These are phyloP conservation scores for Drosophila takahashii DNA, from an alignment of 1,140 invertebrate genomes.

Conservation along the genomic window DNA sequence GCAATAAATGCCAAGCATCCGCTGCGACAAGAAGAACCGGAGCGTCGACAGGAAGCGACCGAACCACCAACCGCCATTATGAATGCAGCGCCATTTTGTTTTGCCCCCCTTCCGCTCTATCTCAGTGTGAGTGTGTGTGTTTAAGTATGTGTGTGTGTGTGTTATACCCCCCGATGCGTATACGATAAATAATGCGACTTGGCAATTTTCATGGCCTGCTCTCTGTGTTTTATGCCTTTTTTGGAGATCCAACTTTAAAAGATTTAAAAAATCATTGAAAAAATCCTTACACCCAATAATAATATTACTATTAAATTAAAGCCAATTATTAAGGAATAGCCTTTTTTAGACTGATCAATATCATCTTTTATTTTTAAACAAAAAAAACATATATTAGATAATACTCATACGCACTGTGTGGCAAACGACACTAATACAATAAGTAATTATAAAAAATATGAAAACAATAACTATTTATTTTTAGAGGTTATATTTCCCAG, in stretches of 20 bases:
- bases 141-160: background rate
- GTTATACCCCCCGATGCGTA: constrained; percentile 44
- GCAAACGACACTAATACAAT: background rate
- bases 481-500: too few species aligned
- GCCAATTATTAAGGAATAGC: too few species aligned
- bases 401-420: background rate
- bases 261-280: background rate
- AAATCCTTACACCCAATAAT: background rate
- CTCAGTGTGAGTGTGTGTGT: constrained; percentile 2
- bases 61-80: constrained; percentile 64
- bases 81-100: constrained; percentile 68
- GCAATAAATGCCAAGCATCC: constrained; percentile 81
- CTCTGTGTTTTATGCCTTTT: constrained; percentile 17
- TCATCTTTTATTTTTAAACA: background rate
- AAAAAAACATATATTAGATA: background rate
- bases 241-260: background rate
- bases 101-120: constrained; percentile 17
- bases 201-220: constrained; percentile 62
- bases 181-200: constrained; percentile 77
- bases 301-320: background rate
- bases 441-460: background rate
- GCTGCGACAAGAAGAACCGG: constrained; percentile 63
- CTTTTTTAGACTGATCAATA: too few species aligned
- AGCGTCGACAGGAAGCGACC: constrained; percentile 35
- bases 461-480: too few species aligned